Base-by-base conservation (phyloP, 2,888 invertebrate genomes). In the Petrolisthes cinctipes region DNA sequence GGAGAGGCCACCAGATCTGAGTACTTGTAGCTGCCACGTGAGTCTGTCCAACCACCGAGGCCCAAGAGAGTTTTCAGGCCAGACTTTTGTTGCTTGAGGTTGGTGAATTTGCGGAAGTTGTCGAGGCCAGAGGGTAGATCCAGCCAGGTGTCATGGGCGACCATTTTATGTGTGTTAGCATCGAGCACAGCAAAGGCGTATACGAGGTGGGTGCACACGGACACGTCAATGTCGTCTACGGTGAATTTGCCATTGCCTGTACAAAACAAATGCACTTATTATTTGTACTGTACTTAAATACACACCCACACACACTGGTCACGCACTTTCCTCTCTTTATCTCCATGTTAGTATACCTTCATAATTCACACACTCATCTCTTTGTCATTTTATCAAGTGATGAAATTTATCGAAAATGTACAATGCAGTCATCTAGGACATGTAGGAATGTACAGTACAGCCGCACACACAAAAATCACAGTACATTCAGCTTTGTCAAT, bases 121-220 rank as follows among this genome's bases (percentile, higher is more conserved):
- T 56, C 51, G 37, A 83, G 73, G 17, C 76, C 83, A 23, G 96
- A 94, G 95, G 83, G 56, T 56, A 75, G 56, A 61, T 83, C 83
- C 11, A 83, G 75, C 23, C 4, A 83, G 9, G 73, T 4, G 51
- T 83, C 76, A 4, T 23, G 23, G 54, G 73, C 75, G 37, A 56
- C 54, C 56, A 75, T 75, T n/a, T n/a, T 79, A 51, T 53, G 54
- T 4, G 85, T 51, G 80, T 4, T 23, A 20, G 53, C 54, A 56
- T 85, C 79, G 6, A 83, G 83, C 23, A 75, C 23, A 20, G 83
- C 83, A 53, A 83, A 83, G 56, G 83, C 73, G 37, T 83, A 83
- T 20, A 83, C 56, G n/a, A 73, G 75, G 57, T 83, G 83, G 5
- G 83, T 37, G 66, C 83, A 83, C 57, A 75, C 5, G 14, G 37